These are phyloP conservation scores for Orussus abietinus DNA, from an alignment of 1,140 invertebrate species.

Conservation along the genomic window DNA sequence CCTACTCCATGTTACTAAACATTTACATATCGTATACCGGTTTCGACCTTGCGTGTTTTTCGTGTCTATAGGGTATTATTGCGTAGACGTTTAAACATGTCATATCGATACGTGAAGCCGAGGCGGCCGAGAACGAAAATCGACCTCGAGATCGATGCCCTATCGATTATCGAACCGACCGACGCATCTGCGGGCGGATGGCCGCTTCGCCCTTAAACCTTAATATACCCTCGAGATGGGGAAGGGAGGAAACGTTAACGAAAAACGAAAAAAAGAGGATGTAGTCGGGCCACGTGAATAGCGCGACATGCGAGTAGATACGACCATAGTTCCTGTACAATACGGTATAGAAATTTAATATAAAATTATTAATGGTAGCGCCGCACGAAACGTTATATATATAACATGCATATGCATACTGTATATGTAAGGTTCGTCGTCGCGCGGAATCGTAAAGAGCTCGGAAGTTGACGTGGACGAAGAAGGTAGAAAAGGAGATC, in stretches of 20 bases:
- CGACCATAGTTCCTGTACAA: conserved; percentile 34
- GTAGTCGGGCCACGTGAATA: background rate
- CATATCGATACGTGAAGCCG: background rate
- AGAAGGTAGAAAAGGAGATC: too few species aligned
- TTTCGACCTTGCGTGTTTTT: background rate
- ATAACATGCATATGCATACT: too few species aligned
- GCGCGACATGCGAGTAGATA: conserved; percentile 25
- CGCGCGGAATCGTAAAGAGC: too few species aligned
- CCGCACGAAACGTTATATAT: too few species aligned
- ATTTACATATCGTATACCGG: background rate
- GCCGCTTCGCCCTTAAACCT: background rate
- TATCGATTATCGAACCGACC: background rate
- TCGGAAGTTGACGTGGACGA: too few species aligned
- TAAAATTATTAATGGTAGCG: too few species aligned
- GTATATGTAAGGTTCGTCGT: too few species aligned
- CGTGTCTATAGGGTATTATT: background rate
- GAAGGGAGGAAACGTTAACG: conserved; percentile 3
- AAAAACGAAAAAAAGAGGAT: background rate
- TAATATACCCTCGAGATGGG: conserved; percentile 1
- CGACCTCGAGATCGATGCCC: background rate
- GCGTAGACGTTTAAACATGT: background rate
- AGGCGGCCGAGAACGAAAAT: conserved; percentile 5
- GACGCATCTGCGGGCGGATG: background rate
- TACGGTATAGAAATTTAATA: conserved; percentile 29
- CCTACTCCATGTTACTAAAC: background rate